Evolutionary conservation across 2,888 invertebrate genomes (phyloP).

Genomic region (Drosophila niveifrons): DNA sequence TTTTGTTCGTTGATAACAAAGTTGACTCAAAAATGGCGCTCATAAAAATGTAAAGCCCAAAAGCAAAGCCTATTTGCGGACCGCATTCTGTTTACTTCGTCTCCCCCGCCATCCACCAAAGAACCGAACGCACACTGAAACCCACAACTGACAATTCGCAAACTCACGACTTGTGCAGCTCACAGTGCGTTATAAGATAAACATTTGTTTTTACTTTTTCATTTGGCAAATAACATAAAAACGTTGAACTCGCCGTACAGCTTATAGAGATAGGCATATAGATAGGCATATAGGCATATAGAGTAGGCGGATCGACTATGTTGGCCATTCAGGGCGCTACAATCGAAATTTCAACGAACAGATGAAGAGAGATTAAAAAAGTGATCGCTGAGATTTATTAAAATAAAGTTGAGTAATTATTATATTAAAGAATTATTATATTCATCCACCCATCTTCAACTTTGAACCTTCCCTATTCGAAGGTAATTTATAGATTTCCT

Average conservation of each 20-base stretch:
- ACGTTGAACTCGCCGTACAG: constrained; percentile 68
- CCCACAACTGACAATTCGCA: constrained; percentile 13
- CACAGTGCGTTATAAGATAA: constrained; percentile 72
- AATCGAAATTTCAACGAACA: neutral
- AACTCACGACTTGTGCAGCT: constrained; percentile 18
- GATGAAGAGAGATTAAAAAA: too few species aligned
- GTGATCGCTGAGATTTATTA: too few species aligned
- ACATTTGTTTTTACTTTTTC: constrained; percentile 80
- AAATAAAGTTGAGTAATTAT: too few species aligned
- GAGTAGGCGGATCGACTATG: constrained; percentile 17
- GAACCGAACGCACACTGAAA: constrained; percentile 25
- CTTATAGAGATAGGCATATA: constrained; percentile 24
- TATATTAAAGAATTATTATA: too few species aligned
- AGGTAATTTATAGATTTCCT: too few species aligned
- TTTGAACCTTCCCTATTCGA: too few species aligned
- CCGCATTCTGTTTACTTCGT: constrained; percentile 45
- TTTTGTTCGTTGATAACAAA: constrained; percentile 65
- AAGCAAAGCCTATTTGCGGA: constrained; percentile 78
- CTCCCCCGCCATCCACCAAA: neutral
- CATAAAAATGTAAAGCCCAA: constrained; percentile 78
- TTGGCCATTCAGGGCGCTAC: constrained; percentile 20
- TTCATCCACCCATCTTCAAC: too few species aligned
- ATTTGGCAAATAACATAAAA: constrained; percentile 77
- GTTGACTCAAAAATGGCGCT: constrained; percentile 64
- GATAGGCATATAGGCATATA: too few species aligned